Evolutionary conservation across 2,113 vertebrate species (phyloP).

Genomic region (Fukomys damarensis): DNA sequence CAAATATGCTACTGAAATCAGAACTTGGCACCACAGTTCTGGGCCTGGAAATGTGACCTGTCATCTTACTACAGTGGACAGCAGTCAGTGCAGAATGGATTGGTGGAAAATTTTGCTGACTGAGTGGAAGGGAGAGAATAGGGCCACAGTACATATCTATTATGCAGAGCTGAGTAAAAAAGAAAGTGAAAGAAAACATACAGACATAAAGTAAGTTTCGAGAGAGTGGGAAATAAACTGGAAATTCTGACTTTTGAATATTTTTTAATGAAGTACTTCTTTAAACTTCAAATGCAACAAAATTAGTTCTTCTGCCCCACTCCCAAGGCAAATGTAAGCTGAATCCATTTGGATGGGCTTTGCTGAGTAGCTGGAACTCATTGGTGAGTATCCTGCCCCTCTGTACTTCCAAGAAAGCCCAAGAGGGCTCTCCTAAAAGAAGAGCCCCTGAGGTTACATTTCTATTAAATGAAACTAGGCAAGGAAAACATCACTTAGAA

Average conservation of each 20-base stretch:
- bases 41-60: not conserved
- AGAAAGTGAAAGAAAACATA: not conserved
- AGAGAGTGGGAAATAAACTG: not conserved
- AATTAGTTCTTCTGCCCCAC: not conserved
- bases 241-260: not conserved
- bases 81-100: not conserved
- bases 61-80: not conserved
- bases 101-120: not conserved
- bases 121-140: not conserved
- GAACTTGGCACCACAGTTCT: not conserved
- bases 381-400: not conserved
- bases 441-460: not conserved
- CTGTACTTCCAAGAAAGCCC: not conserved
- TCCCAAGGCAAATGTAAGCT: not conserved
- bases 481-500: constrained; percentile 7
- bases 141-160: not conserved
- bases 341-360: not conserved
- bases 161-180: not conserved
- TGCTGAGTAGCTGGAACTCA: not conserved
- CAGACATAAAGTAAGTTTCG: not conserved
- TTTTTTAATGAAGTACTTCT: not conserved
- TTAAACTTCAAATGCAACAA: not conserved
- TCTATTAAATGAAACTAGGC: not conserved
- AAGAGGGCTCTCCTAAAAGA: not conserved
- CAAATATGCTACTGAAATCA: constrained; percentile 9